Evolutionary conservation across 2,797 vertebrate genomes (phyloP).

Genomic region (Falco rusticolus): DNA sequence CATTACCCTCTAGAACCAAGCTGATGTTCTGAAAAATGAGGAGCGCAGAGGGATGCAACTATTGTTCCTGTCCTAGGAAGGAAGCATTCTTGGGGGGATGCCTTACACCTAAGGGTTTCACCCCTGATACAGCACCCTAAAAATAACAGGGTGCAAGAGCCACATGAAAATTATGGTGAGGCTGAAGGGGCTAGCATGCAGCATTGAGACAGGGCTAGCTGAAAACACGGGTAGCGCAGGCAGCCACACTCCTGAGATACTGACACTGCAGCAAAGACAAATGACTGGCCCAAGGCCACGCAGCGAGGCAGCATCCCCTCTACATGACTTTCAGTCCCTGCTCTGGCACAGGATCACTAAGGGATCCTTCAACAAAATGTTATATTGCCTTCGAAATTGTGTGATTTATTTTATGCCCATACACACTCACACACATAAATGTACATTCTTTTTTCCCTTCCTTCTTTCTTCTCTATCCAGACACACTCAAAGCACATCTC

Average conservation of each 20-base stretch:
- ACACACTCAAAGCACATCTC: not conserved
- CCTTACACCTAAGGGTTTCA: not conserved
- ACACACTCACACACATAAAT: not conserved
- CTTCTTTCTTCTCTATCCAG: not conserved
- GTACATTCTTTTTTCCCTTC: not conserved
- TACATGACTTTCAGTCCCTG: slow-evolving; percentile 5
- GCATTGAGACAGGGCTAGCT: not conserved
- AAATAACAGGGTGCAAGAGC: not conserved
- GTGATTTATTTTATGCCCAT: not conserved
- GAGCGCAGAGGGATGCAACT: not conserved
- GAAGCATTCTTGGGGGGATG: not conserved
- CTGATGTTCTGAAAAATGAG: not conserved
- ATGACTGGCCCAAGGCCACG: not conserved
- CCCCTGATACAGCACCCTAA: not conserved
- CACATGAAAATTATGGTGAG: not conserved
- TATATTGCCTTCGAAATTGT: not conserved
- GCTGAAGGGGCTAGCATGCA: not conserved
- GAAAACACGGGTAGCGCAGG: not conserved
- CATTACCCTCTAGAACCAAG: not conserved
- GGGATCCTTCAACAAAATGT: not conserved
- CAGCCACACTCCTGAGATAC: not conserved
- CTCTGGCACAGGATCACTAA: not conserved
- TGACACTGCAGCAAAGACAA: slow-evolving; percentile 3
- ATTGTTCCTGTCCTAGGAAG: not conserved
- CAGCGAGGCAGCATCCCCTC: not conserved